These are phyloP conservation scores for Centropus unirufus DNA, from an alignment of 2,113 vertebrate genomes.

Conservation along the genomic window DNA sequence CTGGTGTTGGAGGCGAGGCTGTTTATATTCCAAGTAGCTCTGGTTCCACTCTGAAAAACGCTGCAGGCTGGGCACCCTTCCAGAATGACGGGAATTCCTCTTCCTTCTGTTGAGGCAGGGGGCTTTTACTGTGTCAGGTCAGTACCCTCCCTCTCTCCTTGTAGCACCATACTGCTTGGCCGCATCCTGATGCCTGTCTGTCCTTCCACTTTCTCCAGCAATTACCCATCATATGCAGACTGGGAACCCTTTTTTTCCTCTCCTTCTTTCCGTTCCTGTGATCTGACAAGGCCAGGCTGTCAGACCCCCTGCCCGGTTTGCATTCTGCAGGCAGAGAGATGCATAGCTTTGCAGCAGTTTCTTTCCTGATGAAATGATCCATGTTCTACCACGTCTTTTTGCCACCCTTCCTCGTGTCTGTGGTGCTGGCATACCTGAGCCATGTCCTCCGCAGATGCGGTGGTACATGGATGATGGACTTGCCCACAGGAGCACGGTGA, in stretches of 20 bases:
- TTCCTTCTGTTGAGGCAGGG: background rate
- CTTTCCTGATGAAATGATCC: background rate
- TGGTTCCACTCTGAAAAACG: conserved; percentile 15
- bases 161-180: background rate
- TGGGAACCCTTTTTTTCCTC: background rate
- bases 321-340: background rate
- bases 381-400: background rate
- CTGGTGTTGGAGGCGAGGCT: conserved; percentile 29
- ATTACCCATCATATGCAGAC: background rate
- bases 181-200: background rate
- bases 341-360: background rate
- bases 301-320: background rate
- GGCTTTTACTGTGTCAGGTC: background rate
- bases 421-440: background rate
- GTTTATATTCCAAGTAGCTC: conserved; percentile 20
- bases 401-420: background rate
- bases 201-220: background rate
- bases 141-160: background rate
- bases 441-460: background rate
- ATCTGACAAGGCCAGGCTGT: background rate
- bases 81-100: background rate
- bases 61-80: conserved; percentile 21
- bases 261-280: background rate
- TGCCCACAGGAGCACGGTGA: background rate
- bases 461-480: background rate